phyloP scores from a whole-genome alignment of 2,797 vertebrate species.

The Gadopsis bispinosus region DNA sequence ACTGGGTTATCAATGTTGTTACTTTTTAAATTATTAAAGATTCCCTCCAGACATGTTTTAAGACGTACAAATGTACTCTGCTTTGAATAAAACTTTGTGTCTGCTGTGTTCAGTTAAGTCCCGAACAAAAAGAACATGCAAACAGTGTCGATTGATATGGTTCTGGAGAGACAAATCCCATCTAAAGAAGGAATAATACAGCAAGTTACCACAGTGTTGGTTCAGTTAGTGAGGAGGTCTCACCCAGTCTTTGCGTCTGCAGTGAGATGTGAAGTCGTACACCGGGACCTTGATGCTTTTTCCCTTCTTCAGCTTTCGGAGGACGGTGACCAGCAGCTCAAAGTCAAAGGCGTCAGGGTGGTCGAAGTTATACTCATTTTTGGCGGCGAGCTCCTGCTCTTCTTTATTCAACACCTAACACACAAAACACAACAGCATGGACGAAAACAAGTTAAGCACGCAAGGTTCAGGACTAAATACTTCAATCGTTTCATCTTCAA shows the following conservation, averaged over 20 bases:
- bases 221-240: slow-evolving; percentile 32
- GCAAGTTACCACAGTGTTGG: too few relatives aligned
- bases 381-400: slow-evolving; percentile 87
- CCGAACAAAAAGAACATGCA: not conserved
- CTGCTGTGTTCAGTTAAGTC: not conserved
- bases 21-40: not conserved
- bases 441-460: not conserved
- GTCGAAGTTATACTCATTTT: slow-evolving; percentile 92
- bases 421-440: not conserved
- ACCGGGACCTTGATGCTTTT: slow-evolving; percentile 93
- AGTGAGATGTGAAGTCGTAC: slow-evolving; percentile 90
- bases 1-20: not conserved
- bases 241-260: slow-evolving; percentile 91
- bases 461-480: not conserved
- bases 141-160: not conserved
- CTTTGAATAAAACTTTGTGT: not conserved
- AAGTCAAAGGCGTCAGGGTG: slow-evolving; percentile 94
- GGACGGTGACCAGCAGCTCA: slow-evolving; percentile 87
- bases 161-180: not conserved
- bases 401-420: slow-evolving; percentile 89
- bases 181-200: not conserved
- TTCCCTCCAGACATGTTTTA: not conserved
- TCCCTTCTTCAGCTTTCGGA: slow-evolving; percentile 92
- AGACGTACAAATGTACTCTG: not conserved
- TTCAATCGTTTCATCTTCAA: too few relatives aligned